Conservation (phyloP, 2,888 invertebrate genomes). For the Brachyptera putata region DNA sequence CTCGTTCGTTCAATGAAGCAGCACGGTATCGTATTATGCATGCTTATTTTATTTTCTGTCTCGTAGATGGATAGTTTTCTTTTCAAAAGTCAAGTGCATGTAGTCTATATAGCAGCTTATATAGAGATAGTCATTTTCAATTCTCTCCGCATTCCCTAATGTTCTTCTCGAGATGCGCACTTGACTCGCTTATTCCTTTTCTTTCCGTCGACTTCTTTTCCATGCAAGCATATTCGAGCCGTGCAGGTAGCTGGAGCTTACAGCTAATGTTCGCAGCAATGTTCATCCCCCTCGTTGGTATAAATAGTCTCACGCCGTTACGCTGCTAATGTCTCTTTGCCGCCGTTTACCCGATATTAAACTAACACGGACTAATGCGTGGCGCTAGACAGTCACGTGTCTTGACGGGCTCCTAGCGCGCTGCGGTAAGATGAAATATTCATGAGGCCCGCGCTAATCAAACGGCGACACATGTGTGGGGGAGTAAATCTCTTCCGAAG, state of each 20-base stretch:
- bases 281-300: not conserved
- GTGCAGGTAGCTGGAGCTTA: not conserved
- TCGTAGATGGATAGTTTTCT: constrained; percentile 16
- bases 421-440: no score
- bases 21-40: no score
- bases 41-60: not conserved
- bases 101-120: constrained; percentile 24
- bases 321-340: no score
- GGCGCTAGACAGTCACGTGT: no score
- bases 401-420: no score
- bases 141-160: constrained; percentile 22
- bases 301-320: not conserved
- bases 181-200: constrained; percentile 6
- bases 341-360: no score
- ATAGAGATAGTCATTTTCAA: constrained; percentile 17
- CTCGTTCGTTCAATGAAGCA: no score
- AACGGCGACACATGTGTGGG: no score
- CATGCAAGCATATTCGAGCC: constrained; percentile 9
- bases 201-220: constrained; percentile 14
- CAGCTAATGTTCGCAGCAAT: not conserved
- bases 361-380: no score
- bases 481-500: not conserved
- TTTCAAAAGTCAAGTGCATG: constrained; percentile 20
- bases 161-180: constrained; percentile 1
- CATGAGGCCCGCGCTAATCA: no score